Conservation (phyloP, 1,140 invertebrate species). For the Druon quercuslanigerum region DNA sequence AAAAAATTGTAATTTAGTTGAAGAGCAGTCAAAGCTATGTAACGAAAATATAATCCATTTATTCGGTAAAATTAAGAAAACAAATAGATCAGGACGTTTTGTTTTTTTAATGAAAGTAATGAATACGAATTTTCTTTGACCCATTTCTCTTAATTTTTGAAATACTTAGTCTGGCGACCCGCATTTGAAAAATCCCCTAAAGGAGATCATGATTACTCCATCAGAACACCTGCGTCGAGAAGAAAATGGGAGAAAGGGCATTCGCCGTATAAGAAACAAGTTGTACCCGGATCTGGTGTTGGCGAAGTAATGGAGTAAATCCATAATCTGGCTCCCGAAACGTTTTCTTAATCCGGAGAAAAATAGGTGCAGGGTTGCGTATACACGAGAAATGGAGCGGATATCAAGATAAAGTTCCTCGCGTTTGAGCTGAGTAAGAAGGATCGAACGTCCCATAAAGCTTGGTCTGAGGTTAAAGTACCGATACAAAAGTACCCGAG, state of each 20-base stretch:
- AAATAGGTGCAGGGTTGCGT: constrained; percentile 54
- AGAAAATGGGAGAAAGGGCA: not conserved
- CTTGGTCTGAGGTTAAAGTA: constrained; percentile 31
- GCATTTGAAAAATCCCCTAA: too few relatives aligned
- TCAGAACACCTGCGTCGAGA: too few relatives aligned
- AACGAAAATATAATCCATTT: too few relatives aligned
- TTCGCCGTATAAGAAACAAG: not conserved
- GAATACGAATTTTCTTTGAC: too few relatives aligned
- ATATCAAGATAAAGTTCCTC: constrained; percentile 62
- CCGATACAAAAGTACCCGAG: not conserved
- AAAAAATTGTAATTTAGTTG: too few relatives aligned
- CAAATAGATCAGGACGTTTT: too few relatives aligned
- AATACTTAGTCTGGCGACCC: too few relatives aligned
- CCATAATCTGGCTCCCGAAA: constrained; percentile 50
- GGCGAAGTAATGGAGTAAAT: constrained; percentile 56
- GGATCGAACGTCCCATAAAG: constrained; percentile 60
- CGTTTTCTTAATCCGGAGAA: constrained; percentile 63
- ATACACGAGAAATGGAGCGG: constrained; percentile 54
- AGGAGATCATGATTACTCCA: too few relatives aligned
- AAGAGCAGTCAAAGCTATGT: too few relatives aligned
- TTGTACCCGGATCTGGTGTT: not conserved
- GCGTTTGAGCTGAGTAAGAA: constrained; percentile 58
- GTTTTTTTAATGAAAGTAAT: too few relatives aligned
- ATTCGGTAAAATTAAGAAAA: too few relatives aligned
- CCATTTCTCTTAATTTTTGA: too few relatives aligned